Percentiles rank a stretch among this genome's conserved stretches.
Evolutionary conservation across 2,797 vertebrate species (phyloP).

Genomic region (Moxostoma hubbsi): DNA sequence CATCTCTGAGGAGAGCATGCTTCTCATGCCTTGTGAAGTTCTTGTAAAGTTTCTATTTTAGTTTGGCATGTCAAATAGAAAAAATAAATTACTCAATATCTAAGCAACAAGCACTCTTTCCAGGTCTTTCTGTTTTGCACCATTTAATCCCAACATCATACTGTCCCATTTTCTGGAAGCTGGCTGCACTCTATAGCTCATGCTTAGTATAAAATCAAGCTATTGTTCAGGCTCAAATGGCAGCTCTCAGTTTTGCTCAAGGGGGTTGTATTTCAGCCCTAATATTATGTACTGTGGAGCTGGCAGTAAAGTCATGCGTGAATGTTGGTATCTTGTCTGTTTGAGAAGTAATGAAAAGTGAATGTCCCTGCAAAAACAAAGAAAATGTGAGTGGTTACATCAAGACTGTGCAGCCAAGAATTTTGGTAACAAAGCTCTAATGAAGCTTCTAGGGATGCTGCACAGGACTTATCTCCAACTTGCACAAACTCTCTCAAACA

Average conservation of each 20-base stretch:
- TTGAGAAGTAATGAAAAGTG: conserved; percentile 52
- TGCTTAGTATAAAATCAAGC: conserved; percentile 20
- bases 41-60: not conserved
- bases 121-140: not conserved
- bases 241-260: conserved; percentile 26
- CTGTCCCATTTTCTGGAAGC: conserved; percentile 4
- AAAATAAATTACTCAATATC: not conserved
- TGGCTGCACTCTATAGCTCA: not conserved
- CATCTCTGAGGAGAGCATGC: not conserved
- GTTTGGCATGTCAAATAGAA: not conserved
- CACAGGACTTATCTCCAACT: not conserved
- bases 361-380: conserved; percentile 39
- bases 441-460: not conserved
- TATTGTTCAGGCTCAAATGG: conserved; percentile 2
- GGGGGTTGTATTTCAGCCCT: conserved; percentile 40
- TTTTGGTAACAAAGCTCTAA: too few relatives aligned
- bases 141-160: not conserved
- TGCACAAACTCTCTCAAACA: not conserved
- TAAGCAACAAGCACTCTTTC: not conserved
- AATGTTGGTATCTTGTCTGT: conserved; percentile 37
- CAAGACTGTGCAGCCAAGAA: conserved; percentile 1
- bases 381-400: conserved; percentile 39
- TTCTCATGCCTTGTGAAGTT: conserved; percentile 3
- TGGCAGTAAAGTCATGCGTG: conserved; percentile 43
- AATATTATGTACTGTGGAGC: conserved; percentile 39